Conservation (phyloP, 2,797 vertebrate species). For the Balearica regulorum region DNA sequence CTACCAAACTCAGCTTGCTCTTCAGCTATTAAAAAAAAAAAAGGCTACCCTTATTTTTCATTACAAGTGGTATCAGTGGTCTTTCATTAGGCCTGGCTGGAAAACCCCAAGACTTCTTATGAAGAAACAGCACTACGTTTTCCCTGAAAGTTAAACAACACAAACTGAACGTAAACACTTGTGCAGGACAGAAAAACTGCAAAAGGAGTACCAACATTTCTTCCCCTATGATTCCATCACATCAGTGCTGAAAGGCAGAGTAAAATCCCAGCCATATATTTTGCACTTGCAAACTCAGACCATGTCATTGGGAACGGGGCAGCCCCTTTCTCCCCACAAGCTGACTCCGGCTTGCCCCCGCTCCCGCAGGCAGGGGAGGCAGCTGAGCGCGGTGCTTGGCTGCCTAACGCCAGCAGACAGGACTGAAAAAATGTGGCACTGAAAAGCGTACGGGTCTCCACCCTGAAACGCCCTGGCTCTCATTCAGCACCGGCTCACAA, state of each 20-base stretch:
- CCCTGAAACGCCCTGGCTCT: neutral
- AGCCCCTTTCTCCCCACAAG: neutral
- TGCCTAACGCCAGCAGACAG: neutral
- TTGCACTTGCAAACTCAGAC: neutral
- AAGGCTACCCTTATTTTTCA: neutral
- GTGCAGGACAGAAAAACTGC: neutral
- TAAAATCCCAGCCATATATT: neutral
- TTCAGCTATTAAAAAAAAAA: neutral
- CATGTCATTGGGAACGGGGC: rapidly evolving
- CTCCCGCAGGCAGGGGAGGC: neutral
- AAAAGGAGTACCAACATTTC: neutral
- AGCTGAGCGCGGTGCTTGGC: rapidly evolving
- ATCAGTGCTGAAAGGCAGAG: neutral
- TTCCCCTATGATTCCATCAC: neutral
- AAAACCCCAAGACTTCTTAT: neutral
- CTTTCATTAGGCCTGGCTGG: neutral
- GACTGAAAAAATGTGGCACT: neutral
- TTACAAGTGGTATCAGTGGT: neutral
- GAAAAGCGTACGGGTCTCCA: neutral
- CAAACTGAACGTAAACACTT: neutral
- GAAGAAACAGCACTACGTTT: neutral
- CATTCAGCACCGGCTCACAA: neutral
- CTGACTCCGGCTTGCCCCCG: neutral
- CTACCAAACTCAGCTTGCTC: neutral
- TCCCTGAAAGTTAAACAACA: neutral